Percentiles rank a stretch among this genome's conserved stretches.
phyloP scores from a whole-genome alignment of 2,113 vertebrate species.

The Engraulis encrasicolus region DNA sequence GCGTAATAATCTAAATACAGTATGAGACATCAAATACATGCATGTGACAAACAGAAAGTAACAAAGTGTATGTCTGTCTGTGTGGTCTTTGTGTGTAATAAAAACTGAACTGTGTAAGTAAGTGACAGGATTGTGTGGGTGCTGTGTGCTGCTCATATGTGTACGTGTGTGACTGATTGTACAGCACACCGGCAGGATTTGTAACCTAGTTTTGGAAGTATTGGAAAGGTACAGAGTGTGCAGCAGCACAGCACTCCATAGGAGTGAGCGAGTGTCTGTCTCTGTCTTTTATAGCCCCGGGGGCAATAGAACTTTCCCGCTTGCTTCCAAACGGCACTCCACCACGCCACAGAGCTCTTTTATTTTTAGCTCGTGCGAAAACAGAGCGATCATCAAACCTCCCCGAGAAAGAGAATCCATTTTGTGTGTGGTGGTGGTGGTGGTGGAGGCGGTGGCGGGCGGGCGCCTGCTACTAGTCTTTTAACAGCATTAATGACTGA shows the following conservation, averaged over 20 bases:
- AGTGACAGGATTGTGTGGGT: not conserved
- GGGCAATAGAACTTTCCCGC: not conserved
- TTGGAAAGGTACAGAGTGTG: not conserved
- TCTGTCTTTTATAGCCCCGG: not conserved
- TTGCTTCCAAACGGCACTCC: not conserved
- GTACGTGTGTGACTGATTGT: not conserved
- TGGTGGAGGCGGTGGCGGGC: too few relatives aligned
- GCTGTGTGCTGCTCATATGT: not conserved
- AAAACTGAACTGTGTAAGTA: not conserved
- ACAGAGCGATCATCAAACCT: not conserved
- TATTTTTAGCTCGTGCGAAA: not conserved
- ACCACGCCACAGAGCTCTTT: too few relatives aligned
- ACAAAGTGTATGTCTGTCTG: conserved; percentile 49
- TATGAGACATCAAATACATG: too few relatives aligned
- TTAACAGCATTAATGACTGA: conserved; percentile 5
- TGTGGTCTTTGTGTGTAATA: conserved; percentile 42
- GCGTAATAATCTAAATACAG: too few relatives aligned
- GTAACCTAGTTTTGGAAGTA: not conserved
- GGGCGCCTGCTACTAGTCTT: not conserved
- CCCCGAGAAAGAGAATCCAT: not conserved
- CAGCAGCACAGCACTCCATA: not conserved
- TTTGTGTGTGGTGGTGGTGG: not conserved
- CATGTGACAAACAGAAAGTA: too few relatives aligned
- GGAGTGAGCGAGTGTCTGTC: too few relatives aligned
- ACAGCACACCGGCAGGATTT: not conserved